Base-by-base conservation (phyloP, 2,888 invertebrate species). In the Apamea crenata region DNA sequence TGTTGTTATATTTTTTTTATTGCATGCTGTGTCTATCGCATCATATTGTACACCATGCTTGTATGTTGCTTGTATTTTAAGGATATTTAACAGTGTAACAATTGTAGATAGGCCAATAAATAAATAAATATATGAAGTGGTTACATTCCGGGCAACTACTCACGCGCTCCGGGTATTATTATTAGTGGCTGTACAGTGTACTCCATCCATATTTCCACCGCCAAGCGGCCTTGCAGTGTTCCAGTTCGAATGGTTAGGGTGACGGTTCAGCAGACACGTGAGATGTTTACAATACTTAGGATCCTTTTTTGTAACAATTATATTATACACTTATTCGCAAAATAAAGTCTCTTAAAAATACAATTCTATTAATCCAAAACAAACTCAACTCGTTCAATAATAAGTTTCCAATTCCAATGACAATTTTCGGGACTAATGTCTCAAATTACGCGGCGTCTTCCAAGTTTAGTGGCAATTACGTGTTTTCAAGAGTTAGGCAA, bases 401-500 rank as follows among this genome's bases (percentile, higher is more conserved):
- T 77, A 87, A 74, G 81, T 72, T 72, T 53, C 5, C 14, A 66
- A 77, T 66, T 80, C 59, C 56, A 59, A 61, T 77, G 74, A 67
- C 74, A 36, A 67, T 71, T 76, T 56, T 80, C 67, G 44, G 66
- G 36, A 72, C 74, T 84, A 74, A 87, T 69, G 68, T 69, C 16
- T 68, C 74, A 82, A 88, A 84, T 88, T 85, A 85, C 77, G 65
- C 63, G 65, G 67, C 67, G 81, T 82, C 79, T 74, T 65, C 66
- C 44, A 85, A 90, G 82, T 88, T 88, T 84, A 82, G 77, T 75
- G 65, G 74, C 86, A 91, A 90, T 90, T 90, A 90, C 78, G 68
- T 81, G 76, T 89, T 88, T 88, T 84, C 82, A 82, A 83, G 85
- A 87, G 77, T 82, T 77, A 56, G 53, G 67, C 69, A 86, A 86